Conservation (phyloP, 2,797 vertebrate genomes). For the Phyllotis vaccarum region DNA sequence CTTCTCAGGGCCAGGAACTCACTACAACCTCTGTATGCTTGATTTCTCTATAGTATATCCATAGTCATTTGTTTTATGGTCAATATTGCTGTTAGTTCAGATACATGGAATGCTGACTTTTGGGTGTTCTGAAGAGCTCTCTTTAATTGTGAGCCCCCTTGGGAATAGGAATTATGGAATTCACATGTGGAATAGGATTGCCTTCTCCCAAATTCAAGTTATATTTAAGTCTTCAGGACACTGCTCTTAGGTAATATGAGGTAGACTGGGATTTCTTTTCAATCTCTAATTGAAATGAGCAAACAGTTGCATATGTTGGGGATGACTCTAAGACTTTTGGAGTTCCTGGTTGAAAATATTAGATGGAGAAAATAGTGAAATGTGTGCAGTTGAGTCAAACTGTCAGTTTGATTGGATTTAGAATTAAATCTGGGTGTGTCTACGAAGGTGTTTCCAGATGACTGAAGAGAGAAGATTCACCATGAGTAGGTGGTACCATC, state of each 20-base stretch:
- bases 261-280: constrained; percentile 27
- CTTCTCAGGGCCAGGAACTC: not conserved
- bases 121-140: not conserved
- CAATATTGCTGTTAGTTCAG: not conserved
- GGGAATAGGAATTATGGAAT: too few species aligned
- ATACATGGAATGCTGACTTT: not conserved
- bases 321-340: not conserved
- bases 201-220: constrained; percentile 25
- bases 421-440: not conserved
- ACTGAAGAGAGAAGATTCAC: not conserved
- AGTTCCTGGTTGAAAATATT: not conserved
- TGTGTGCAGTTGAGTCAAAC: not conserved
- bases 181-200: not conserved
- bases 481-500: not conserved
- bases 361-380: not conserved
- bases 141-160: not conserved
- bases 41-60: not conserved
- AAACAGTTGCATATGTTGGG: not conserved
- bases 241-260: constrained; percentile 39
- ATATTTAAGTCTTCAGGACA: constrained; percentile 41
- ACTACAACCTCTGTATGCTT: not conserved
- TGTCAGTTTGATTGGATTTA: not conserved
- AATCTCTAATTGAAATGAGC: not conserved
- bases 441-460: not conserved
- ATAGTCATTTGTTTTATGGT: not conserved